phyloP scores from a whole-genome alignment of 2,797 vertebrate genomes.

The Iguana delicatissima region DNA sequence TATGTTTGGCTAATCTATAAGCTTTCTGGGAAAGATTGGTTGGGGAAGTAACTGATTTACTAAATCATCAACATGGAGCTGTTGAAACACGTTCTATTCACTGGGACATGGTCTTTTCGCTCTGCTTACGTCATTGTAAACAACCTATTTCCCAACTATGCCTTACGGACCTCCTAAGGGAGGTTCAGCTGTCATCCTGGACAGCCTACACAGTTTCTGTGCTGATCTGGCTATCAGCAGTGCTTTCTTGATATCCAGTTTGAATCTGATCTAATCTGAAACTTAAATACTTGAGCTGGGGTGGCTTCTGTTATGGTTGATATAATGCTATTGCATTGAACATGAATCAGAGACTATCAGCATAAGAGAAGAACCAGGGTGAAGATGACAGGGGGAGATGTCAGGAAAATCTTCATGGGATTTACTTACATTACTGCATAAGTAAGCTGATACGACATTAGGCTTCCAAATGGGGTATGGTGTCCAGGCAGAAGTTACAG shows the following conservation, averaged over 20 bases:
- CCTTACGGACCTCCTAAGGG: neutral
- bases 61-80: conserved; percentile 2
- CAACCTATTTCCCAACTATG: neutral
- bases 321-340: neutral
- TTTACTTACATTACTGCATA: neutral
- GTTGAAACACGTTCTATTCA: fast-evolving
- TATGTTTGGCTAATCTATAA: neutral
- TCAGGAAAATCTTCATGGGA: neutral
- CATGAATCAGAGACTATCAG: neutral
- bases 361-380: neutral
- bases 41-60: neutral
- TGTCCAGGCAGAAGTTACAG: too few relatives aligned
- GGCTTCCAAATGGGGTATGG: too few relatives aligned
- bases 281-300: neutral
- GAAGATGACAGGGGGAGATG: neutral
- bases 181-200: neutral
- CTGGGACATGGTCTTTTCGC: neutral
- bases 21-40: fast-evolving
- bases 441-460: too few relatives aligned
- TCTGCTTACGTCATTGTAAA: neutral
- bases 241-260: neutral
- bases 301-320: neutral
- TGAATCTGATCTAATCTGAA: neutral
- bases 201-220: neutral
- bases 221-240: neutral